Base-by-base conservation (phyloP, 1,140 invertebrate genomes). In the Trachelipus rathkii region DNA sequence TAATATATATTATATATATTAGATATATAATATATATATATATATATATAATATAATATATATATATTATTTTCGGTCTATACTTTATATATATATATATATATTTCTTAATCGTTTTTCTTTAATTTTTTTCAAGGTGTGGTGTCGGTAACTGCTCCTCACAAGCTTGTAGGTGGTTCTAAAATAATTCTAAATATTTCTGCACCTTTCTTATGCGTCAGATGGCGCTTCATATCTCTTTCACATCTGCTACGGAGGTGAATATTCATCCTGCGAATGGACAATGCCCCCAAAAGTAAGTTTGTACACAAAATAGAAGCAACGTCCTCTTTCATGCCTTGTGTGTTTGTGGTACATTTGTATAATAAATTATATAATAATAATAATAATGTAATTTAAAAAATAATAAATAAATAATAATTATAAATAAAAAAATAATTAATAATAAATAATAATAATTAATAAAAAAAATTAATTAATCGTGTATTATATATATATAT, bases 201-300 rank as follows among this genome's bases (percentile, higher is more conserved):
- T 0, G 94, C 94, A 19, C n/a, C n/a, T n/a, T n/a, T n/a, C n/a
- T n/a, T n/a, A n/a, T n/a, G n/a, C n/a, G n/a, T 95, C 93, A 45
- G 95, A 98, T 86, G 94, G 94, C 6, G 92, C n/a, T 96, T 10
- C 93, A 95, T 84, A 94, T 93, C 3, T 92, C 89, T 69, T 95
- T 94, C 84, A 89, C 93, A 0, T 89, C 88, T 10, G n/a, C 89
- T 97, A 6, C 87, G 91, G 82, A n/a, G n/a, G 90, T 97, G 8
- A 89, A 88, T 81, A 89, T 97, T 11, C 86, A 85, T 2, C 95
- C 97, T 86, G 88, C 90, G 74, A 97, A 97, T 86, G 95, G 95
- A 97, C 83, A 93, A 96, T 85, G 84, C 89, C 60, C 95, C 95
- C n/a, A n/a, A 0, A 85, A 86, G 75, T 98, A 96, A 78, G 44